A percentile compares a stretch with the other conserved stretches of the same genome.
Evolutionary conservation across 2,113 vertebrate genomes (phyloP).

Genomic region (Diadophis punctatus): DNA sequence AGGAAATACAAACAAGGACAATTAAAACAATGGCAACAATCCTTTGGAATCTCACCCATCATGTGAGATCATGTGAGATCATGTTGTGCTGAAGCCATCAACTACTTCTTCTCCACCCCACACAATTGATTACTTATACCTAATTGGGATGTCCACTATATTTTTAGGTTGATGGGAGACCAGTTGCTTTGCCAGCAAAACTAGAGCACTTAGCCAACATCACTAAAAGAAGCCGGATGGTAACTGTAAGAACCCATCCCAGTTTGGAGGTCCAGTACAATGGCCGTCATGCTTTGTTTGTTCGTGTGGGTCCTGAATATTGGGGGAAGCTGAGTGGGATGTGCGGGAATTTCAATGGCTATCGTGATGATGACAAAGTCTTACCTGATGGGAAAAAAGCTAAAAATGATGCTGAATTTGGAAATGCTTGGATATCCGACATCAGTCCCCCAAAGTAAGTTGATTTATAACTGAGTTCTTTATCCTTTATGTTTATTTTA

Average conservation of each 20-base stretch:
- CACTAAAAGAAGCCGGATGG: conserved; percentile 36
- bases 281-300: conserved; percentile 54
- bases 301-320: conserved; percentile 42
- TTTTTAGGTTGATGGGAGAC: conserved; percentile 11
- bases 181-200: not conserved
- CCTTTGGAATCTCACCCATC: not conserved
- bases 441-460: not conserved
- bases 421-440: conserved; percentile 15
- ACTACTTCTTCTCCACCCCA: not conserved
- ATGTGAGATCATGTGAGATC: not conserved
- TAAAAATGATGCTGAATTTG: not conserved
- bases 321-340: conserved; percentile 60
- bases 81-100: not conserved
- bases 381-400: conserved; percentile 3
- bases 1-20: not conserved
- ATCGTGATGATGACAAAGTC: conserved; percentile 1
- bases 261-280: conserved; percentile 64
- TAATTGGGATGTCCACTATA: not conserved
- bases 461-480: not conserved
- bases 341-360: conserved; percentile 58
- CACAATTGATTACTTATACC: not conserved
- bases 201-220: not conserved
- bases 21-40: not conserved
- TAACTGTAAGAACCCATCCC: conserved; percentile 41
- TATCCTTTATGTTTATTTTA: not conserved